Evolutionary conservation across 2,888 invertebrate genomes (phyloP), one percentile per base, ranked within the genome.

Genomic region (Cheilosia urbana): DNA sequence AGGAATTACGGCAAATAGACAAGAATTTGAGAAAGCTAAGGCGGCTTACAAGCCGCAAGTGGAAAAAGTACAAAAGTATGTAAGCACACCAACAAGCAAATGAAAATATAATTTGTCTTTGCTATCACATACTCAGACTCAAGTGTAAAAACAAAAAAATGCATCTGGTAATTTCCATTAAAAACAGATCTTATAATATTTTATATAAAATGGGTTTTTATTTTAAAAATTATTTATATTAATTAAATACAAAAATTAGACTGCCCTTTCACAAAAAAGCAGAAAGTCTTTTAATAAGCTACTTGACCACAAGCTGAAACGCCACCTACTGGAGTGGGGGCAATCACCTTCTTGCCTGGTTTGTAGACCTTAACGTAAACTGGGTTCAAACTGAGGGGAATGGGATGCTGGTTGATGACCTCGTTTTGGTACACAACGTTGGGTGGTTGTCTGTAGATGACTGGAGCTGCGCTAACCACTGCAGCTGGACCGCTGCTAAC

Each of bases 361-460:
- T 91, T 91, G 89, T 91, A 91, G 66, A 91, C 91, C 88, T 92
- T 91, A 2, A 91, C 91, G 88, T 92, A 92, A 79, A 91, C 91
- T 49, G 91, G 91, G 62, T 91, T 91, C 24, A 91, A 88, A 87
- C 90, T 91, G 45, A 91, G 88, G 9, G 91, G 91, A 15, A 91
- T 89, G 42, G 91, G 92, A 81, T 91, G 90, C 87, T 90, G 90
- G 88, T 91, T 91, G 88, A 92, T 91, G 45, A 91, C 90, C 88
- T 92, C 91, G 87, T 91, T 92, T 83, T 91, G 91, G 62, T 90
- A 91, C 85, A 92, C 90, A 53, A 92, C 89, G 40, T 90, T 91
- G 4, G 91, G 92, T 88, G 91, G 91, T 79, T 91, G 90, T 87
- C 90, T 91, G 87, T 92, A 92, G 82, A 92, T 89, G 76, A 91